Base-by-base conservation (phyloP, 2,888 invertebrate species). In the Marronus borbonicus region DNA sequence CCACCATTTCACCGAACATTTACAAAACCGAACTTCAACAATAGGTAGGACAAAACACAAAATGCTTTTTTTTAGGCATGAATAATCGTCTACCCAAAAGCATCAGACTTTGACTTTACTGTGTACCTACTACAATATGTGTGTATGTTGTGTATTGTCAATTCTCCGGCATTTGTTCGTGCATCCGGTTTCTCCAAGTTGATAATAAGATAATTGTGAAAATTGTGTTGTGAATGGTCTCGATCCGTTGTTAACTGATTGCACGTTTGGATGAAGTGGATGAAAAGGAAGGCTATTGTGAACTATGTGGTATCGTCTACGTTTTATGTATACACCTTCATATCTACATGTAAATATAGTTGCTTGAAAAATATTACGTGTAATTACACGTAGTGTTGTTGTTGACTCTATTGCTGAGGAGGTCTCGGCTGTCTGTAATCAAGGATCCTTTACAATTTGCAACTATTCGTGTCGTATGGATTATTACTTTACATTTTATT, bases 191-290 rank as follows among this genome's bases (percentile, higher is more conserved):
- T 4, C 14, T 12, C 28, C 24, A 28, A 66, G 44, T 66, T 66
- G 24, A 24, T 62, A 68, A 68, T 68, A 68, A 68, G 68, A 50
- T 68, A 68, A 68, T 68, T 68, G 68, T 68, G 68, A 68, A 68
- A 68, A 68, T 68, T 68, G 50, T 50, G 28, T 68, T 68, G 68
- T 68, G 68, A 68, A 68, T 39, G 50, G 28, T 68, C 68, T 68
- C 49, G 68, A 28, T n/a, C 24, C 28, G 68, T 68, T 68, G 50
- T 49, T 68, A 8, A 28, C 50, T 50, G 68, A 49, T 68, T 68
- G 50, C 50, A 8, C 12, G 62, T 20, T 17, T 20, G 20, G 20
- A 20, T 20, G 8, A 36, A 58, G 55, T 20, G 17, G 55, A 58
- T 44, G 44, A 44, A 44, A 8, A 44, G 44, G 44, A 44, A 44